Base-by-base conservation (phyloP, 2,797 vertebrate genomes). In the Gymnothorax javanicus region DNA sequence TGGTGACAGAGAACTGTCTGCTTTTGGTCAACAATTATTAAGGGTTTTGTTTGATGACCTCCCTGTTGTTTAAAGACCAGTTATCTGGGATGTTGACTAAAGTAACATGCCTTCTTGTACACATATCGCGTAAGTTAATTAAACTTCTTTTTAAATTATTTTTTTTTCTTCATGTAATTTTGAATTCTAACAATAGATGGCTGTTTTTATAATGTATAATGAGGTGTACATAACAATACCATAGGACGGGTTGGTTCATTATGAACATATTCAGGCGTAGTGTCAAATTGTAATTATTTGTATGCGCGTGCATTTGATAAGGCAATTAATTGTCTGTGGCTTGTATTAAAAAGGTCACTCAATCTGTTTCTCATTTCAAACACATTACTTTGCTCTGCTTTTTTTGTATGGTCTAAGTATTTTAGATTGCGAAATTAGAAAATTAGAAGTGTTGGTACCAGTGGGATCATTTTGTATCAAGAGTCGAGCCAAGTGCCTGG, bases 1-100 rank as follows among this genome's bases (percentile, higher is more conserved):
- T 52, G 69, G 27, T 62, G 91, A 89, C 86, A 79, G 17, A 23
- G 73, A 64, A 52, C 90, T 94, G 92, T 93, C 92, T 20, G 92
- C 93, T 92, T 93, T 90, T 93, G 88, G 91, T 91, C 93, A 93
- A 93, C 93, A 93, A 91, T 56, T 7, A 67, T 58, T 27, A 67
- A 27, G 33, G 64, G 64, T 87, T 82, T 71, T 75, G 15, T 25
- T 84, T 84, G 23, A 52, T 23, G 9, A n/a, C 60, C 50, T 43
- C 33, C 60, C 58, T 43, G 25, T 2, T 17, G 60, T 57, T 27
- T 56, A 82, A 25, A 83, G 56, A 60, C 20, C 33, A n/a, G 54
- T 60, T 58, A 64, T 57, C 69, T 15, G 64, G 89, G 88, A 86
- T 50, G 90, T 87, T 86, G 86, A 5, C 83, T 92, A 23, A 81